phyloP scores from a whole-genome alignment of 2,797 vertebrate species.

The Sylvilagus floridanus region DNA sequence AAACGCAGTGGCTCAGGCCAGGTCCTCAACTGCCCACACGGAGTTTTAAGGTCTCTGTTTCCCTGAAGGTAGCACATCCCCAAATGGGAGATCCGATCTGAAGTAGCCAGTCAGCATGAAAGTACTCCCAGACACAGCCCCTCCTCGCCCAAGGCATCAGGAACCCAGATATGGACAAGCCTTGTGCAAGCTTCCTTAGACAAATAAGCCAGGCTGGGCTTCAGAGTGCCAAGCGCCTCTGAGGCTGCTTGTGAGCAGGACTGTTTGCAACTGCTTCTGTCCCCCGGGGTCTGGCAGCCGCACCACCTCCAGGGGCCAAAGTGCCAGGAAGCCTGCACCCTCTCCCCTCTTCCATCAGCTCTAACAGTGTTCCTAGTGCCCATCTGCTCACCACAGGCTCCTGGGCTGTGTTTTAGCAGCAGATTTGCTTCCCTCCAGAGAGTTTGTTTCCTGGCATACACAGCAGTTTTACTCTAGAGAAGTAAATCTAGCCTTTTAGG shows the following conservation, averaged over 20 bases:
- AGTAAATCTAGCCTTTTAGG: slow-evolving; percentile 15
- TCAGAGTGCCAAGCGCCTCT: slow-evolving; percentile 80
- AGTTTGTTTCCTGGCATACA: slow-evolving; percentile 5
- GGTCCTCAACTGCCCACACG: slow-evolving; percentile 81
- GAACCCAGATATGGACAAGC: slow-evolving; percentile 85
- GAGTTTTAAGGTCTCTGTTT: slow-evolving; percentile 81
- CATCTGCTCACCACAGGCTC: neutral
- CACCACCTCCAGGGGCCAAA: neutral
- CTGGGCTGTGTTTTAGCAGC: neutral
- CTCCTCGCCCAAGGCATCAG: slow-evolving; percentile 60
- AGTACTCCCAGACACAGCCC: slow-evolving; percentile 74
- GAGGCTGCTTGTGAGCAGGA: slow-evolving; percentile 78
- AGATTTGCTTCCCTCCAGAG: neutral
- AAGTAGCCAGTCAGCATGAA: slow-evolving; percentile 84
- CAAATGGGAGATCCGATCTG: slow-evolving; percentile 83
- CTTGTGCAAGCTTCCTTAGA: slow-evolving; percentile 80
- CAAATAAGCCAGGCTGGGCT: slow-evolving; percentile 80
- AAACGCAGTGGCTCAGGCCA: slow-evolving; percentile 80
- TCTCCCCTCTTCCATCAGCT: neutral
- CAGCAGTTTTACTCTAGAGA: slow-evolving; percentile 34
- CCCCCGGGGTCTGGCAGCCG: neutral
- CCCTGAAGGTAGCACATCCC: slow-evolving; percentile 82
- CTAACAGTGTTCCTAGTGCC: neutral
- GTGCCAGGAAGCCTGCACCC: neutral
- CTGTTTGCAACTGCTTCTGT: rapidly evolving